Percentiles rank a stretch among this genome's conserved stretches.
phyloP scores from a whole-genome alignment of 2,113 vertebrate species.

The Rhinolophus ferrumequinum region DNA sequence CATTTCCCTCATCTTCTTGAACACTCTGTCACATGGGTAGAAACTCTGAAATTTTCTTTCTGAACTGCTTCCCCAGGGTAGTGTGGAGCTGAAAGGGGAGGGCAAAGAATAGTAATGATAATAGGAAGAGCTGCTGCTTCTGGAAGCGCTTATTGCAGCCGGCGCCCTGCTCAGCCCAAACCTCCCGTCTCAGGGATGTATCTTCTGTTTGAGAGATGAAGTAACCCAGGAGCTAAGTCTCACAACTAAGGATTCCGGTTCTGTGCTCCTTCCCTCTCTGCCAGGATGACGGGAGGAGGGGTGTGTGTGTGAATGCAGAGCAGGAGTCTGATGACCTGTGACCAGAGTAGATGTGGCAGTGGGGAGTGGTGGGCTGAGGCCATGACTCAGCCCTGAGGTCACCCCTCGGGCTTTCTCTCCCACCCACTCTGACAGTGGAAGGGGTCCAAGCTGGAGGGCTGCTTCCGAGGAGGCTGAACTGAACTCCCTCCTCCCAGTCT shows the following conservation, averaged over 20 bases:
- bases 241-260: background rate
- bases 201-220: background rate
- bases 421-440: accelerated
- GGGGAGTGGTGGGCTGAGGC: background rate
- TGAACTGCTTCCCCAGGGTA: no score
- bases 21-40: background rate
- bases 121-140: background rate
- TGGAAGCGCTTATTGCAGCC: background rate
- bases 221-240: background rate
- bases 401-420: background rate
- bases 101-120: background rate
- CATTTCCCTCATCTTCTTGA: background rate
- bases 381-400: background rate
- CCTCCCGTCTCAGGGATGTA: background rate
- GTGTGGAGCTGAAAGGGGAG: background rate
- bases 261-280: background rate
- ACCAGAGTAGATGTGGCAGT: background rate
- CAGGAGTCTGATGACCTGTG: background rate
- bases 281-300: background rate
- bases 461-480: no score
- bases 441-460: background rate
- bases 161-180: background rate
- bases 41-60: background rate
- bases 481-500: background rate
- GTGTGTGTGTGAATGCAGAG: background rate